Base-by-base conservation (phyloP, 2,888 invertebrate genomes). In the Drosophila incognita region DNA sequence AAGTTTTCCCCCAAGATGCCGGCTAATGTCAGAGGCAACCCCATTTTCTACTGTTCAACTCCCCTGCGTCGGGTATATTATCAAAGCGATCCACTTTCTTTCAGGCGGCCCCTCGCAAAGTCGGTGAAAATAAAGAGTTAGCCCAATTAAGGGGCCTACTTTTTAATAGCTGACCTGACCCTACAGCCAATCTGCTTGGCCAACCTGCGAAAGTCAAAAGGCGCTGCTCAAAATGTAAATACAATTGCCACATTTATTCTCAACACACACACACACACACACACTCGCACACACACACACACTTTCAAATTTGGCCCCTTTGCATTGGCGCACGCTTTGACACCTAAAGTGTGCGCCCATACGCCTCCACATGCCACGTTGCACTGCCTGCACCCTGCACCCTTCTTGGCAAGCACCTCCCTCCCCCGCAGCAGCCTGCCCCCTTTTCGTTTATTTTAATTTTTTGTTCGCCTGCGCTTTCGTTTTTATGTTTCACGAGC, bases 311-410 rank as follows among this genome's bases (percentile, higher is more conserved):
- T 76, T 59, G 70, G 63, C 73, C 69, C 72, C 59, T 46, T 56
- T 48, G 42, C 75, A 53, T 65, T 67, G 63, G 85, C 74, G 82
- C 77, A 71, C 80, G 82, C 90, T 90, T 90, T 87, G 87, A 87
- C 87, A 87, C 87, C 87, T 87, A 90, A 90, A 87, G 87, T 90
- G 87, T 87, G 87, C 83, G 79, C 82, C 72, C 86, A 83, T 86
- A 82, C 90, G 79, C 83, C 85, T 76, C 79, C 82, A 60, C 76
- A 69, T 57, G 35, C 62, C 54, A 36, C 27, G 21, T 18, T 24
- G 38, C 29, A 49, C 27, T 40, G 24, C 56, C 36, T n/a, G n/a
- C n/a, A n/a, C n/a, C n/a, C 65, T 38, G 64, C 36, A 52, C 40
- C 33, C 52, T 66, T 49, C 46, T 15, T 35, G 49, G 27, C 38